Percentiles rank a stretch among this genome's conserved stretches.
Evolutionary conservation across 1,140 invertebrate genomes (phyloP).

Genomic region (Drosophila grimshawi): DNA sequence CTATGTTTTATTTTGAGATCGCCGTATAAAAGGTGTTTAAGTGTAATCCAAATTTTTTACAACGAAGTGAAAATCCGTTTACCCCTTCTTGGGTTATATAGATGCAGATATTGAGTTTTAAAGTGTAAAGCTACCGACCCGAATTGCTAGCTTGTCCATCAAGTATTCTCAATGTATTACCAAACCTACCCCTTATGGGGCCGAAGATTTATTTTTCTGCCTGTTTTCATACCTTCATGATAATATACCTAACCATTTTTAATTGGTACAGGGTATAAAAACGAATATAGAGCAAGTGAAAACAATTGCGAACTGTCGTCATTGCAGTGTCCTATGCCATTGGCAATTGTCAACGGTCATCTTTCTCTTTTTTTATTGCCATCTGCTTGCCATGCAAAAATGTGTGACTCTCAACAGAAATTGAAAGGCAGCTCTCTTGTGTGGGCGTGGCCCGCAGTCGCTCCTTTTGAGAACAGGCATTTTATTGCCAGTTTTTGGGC

Average conservation of each 20-base stretch:
- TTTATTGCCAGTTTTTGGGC: constrained; percentile 53
- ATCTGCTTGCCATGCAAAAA: constrained; percentile 53
- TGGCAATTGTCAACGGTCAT: constrained; percentile 15
- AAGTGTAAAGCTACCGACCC: too few species aligned
- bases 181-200: too few species aligned
- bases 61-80: too few species aligned
- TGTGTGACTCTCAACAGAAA: constrained; percentile 46
- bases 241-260: background rate
- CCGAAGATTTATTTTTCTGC: too few species aligned
- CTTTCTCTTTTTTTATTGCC: constrained; percentile 32
- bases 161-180: too few species aligned
- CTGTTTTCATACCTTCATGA: background rate
- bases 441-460: constrained; percentile 51
- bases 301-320: constrained; percentile 59
- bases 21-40: too few species aligned
- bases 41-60: too few species aligned
- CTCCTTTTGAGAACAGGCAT: constrained; percentile 30
- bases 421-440: constrained; percentile 57
- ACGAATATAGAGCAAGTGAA: constrained; percentile 54
- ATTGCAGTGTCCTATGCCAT: constrained; percentile 26
- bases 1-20: too few species aligned
- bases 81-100: too few species aligned
- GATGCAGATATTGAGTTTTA: too few species aligned
- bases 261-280: background rate
- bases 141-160: too few species aligned